Conservation (phyloP, 2,888 invertebrate genomes). For the Clitarchus hookeri region DNA sequence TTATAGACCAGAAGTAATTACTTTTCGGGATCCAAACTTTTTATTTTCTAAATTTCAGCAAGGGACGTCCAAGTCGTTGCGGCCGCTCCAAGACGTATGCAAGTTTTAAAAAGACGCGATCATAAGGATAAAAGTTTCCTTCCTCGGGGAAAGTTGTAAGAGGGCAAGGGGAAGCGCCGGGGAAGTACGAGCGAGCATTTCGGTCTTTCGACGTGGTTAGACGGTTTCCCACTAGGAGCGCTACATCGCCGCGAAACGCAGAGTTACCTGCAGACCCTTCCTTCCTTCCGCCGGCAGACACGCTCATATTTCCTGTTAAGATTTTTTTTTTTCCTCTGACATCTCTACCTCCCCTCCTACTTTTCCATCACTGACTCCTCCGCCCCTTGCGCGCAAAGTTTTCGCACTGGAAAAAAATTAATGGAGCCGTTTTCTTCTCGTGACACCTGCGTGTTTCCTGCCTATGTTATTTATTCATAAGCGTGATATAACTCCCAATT, state of each 20-base stretch:
- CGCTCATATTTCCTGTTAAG: constrained; percentile 11
- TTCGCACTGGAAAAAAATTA: background rate
- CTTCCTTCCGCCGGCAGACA: background rate
- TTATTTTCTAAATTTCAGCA: no score
- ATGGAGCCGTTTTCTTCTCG: background rate
- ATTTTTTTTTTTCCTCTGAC: background rate
- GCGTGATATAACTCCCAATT: background rate
- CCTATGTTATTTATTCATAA: background rate
- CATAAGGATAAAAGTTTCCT: background rate
- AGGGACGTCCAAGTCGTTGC: background rate
- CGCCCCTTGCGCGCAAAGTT: background rate
- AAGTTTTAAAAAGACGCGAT: background rate
- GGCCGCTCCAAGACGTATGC: background rate
- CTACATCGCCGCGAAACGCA: background rate
- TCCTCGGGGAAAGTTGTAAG: background rate
- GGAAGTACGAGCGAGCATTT: background rate
- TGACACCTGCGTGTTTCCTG: background rate
- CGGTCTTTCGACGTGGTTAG: background rate
- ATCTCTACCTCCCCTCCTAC: background rate
- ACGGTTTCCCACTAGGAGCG: background rate
- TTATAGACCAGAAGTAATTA: no score
- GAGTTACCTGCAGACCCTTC: background rate
- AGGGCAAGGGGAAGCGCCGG: background rate
- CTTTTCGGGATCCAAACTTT: no score
- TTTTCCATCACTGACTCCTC: background rate